These are phyloP conservation scores for Nothobranchius furzeri DNA, from an alignment of 2,113 vertebrate genomes.

Conservation along the genomic window DNA sequence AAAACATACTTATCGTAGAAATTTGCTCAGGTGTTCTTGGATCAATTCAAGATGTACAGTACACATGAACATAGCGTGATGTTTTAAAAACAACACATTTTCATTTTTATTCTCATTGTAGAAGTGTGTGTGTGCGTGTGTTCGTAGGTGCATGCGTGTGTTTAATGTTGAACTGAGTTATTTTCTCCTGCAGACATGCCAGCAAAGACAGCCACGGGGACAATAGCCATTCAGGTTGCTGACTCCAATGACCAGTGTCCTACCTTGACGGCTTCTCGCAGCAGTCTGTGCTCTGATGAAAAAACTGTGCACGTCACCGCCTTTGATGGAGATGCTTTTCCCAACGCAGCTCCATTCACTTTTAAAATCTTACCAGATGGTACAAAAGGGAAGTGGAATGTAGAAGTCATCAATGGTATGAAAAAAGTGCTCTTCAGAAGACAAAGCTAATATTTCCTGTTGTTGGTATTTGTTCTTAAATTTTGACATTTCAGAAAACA, in stretches of 20 bases:
- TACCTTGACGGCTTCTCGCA: conserved; percentile 68
- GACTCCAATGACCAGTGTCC: conserved; percentile 86
- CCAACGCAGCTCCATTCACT: conserved; percentile 81
- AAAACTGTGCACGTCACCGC: conserved; percentile 79
- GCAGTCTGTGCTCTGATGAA: conserved; percentile 74
- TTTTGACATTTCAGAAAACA: not conserved
- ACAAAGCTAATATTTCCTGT: not conserved
- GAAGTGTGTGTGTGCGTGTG: too few species aligned
- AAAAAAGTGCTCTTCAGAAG: not conserved
- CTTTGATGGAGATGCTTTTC: conserved; percentile 44
- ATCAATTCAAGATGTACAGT: too few species aligned
- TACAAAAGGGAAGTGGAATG: conserved; percentile 73
- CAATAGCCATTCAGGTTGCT: conserved; percentile 82
- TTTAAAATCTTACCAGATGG: conserved; percentile 80
- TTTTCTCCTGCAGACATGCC: conserved; percentile 77
- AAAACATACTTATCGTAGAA: too few species aligned
- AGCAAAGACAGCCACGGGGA: conserved; percentile 85
- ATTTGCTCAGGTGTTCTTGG: too few species aligned
- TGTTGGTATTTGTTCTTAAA: not conserved
- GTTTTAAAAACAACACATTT: too few species aligned
- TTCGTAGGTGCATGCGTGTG: not conserved
- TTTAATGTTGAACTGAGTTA: not conserved
- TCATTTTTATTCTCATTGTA: too few species aligned
- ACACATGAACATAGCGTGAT: too few species aligned
- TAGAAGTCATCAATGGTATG: conserved; percentile 83